Evolutionary conservation across 2,797 vertebrate species (phyloP).

Genomic region (Acanthurus lineatus): DNA sequence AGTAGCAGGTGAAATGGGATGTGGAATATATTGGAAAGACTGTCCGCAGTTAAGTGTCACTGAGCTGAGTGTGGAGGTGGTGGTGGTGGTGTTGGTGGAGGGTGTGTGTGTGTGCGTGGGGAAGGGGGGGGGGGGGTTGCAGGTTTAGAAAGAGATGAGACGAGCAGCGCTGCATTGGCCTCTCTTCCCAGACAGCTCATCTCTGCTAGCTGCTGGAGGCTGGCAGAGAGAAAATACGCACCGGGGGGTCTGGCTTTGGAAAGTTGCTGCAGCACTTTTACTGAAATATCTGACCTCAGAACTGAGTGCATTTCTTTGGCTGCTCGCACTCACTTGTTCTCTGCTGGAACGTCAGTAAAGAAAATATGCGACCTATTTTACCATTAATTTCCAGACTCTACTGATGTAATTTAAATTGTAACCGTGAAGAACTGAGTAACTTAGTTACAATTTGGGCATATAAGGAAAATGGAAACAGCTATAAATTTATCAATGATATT

Average conservation of each 20-base stretch:
- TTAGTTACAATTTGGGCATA: no score
- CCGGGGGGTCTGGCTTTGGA: constrained; percentile 67
- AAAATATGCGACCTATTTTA: constrained; percentile 7
- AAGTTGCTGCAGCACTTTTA: constrained; percentile 60
- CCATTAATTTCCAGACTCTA: neutral
- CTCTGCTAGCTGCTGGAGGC: constrained; percentile 72
- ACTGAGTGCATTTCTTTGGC: constrained; percentile 24
- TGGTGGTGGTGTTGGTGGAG: neutral
- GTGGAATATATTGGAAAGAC: constrained; percentile 56
- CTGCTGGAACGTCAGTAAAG: neutral
- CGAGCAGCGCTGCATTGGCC: constrained; percentile 48
- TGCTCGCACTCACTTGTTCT: constrained; percentile 23
- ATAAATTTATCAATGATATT: no score
- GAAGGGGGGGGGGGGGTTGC: constrained; percentile 10
- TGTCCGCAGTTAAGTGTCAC: constrained; percentile 62
- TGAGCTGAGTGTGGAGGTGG: constrained; percentile 29
- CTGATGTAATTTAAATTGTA: neutral
- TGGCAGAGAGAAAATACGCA: constrained; percentile 66
- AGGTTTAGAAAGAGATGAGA: constrained; percentile 75
- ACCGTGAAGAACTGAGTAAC: no score
- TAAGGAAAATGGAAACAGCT: no score
- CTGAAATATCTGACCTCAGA: constrained; percentile 67
- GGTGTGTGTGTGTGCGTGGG: no score
- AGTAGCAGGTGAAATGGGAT: constrained; percentile 70
- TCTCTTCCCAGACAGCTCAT: constrained; percentile 67